Evolutionary conservation across 2,113 vertebrate genomes (phyloP).

Genomic region (Hippocampus barbouri): DNA sequence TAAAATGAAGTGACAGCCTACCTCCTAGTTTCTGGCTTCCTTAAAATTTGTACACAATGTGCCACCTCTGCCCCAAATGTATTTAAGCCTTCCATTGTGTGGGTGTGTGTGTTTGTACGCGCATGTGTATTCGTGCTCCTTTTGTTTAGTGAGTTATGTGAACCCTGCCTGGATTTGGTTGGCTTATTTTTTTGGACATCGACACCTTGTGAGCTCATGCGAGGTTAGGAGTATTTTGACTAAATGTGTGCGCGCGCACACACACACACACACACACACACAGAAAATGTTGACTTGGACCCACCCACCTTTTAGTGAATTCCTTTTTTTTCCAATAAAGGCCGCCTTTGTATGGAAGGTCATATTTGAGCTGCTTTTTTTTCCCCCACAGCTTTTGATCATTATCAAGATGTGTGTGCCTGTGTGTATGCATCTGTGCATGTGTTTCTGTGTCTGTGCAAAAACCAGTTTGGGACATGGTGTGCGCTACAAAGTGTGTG

Average conservation of each 20-base stretch:
- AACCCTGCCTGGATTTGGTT: not conserved
- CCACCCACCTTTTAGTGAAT: conserved; percentile 20
- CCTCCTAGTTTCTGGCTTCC: not conserved
- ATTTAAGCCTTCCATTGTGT: not conserved
- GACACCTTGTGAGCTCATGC: conserved; percentile 6
- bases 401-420: not conserved
- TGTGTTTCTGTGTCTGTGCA: not conserved
- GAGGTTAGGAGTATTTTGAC: not conserved
- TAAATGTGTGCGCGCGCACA: not conserved
- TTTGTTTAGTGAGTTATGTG: not conserved
- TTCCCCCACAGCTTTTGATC: conserved; percentile 37
- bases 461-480: conserved; percentile 3
- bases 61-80: not conserved
- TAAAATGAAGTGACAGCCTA: not conserved
- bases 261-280: conserved; percentile 13
- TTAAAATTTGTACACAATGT: not conserved
- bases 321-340: conserved; percentile 1
- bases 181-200: not conserved
- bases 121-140: not conserved
- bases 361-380: conserved; percentile 9
- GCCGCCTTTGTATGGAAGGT: conserved; percentile 3
- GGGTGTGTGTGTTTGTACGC: not conserved
- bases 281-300: conserved; percentile 21
- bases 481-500: not conserved
- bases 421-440: not conserved